Base-by-base conservation (phyloP, 1,140 invertebrate genomes). In the Kradibia gibbosae region DNA sequence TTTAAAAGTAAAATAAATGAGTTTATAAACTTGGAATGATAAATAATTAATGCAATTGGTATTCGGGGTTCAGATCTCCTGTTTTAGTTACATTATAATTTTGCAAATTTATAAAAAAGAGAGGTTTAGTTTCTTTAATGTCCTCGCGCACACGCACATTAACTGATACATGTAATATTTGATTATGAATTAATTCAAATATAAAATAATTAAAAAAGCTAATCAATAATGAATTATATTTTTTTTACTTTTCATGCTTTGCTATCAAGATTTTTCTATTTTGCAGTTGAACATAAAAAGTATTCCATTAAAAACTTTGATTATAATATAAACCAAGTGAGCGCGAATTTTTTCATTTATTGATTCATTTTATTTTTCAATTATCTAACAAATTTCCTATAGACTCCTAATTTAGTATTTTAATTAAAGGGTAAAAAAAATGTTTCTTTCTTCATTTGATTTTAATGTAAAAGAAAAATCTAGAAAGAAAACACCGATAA, bases 41-140 rank as follows among this genome's bases (percentile, higher is more conserved):
- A 39, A 53, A 2, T 75, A 75, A 75, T 75, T 75, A 60, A 75
- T 60, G 55, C 17, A 60, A 42, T 20, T 45, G 11, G 20, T 70
- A 70, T 42, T 42, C 20, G 20, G 11, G 5, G 0, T 31, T 11
- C 10, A 11, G 36, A 70, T 39, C 36, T 31, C 20, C 31, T 36
- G 8, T 20, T 62, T 62, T 34, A 62, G 20, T 34, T 20, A 3
- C 10, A 20, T 7, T 17, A 34, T 62, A 62, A 62, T 62, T 13
- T 11, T 60, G 13, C 57, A 60, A 60, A 60, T 60, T 55, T 60
- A 31, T 60, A 28, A 60, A 28, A 11, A 60, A 31, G 11, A 10
- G 13, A 60, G 31, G 10, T 60, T 60, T 11, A 60, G 25, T 28
- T 60, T 31, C 25, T 5, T 3, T 60, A 60, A n/a, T 60, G 8